A percentile compares a stretch with the other conserved stretches of the same genome.
These are phyloP conservation scores for Delia radicum DNA, from an alignment of 1,140 invertebrate genomes.

Conservation along the genomic window DNA sequence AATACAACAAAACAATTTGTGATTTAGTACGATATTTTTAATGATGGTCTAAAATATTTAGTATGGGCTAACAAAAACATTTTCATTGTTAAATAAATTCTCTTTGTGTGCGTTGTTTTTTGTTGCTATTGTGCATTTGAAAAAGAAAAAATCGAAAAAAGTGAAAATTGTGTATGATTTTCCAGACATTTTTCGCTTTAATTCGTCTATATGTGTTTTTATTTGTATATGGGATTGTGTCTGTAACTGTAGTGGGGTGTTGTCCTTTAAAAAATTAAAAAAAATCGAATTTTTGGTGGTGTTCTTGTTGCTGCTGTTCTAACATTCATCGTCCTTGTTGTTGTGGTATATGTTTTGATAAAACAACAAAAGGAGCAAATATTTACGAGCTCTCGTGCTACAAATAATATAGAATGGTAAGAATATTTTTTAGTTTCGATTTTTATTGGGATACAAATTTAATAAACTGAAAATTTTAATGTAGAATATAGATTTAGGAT, in stretches of 20 bases:
- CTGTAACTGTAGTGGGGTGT: not conserved
- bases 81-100: not conserved
- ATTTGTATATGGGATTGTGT: not conserved
- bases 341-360: not conserved
- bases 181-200: not conserved
- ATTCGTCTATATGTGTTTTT: not conserved
- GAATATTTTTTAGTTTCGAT: not conserved
- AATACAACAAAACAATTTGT: not conserved
- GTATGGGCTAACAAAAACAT: not conserved
- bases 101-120: not conserved
- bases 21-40: not conserved
- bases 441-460: not conserved
- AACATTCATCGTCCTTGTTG: not conserved
- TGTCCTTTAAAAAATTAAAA: not conserved
- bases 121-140: not conserved
- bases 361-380: not conserved
- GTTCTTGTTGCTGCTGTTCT: not conserved
- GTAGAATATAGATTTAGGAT: not conserved
- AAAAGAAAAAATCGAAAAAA: too few species aligned
- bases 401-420: not conserved
- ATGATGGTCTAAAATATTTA: not conserved
- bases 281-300: not conserved
- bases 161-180: not conserved
- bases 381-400: not conserved
- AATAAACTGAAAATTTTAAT: not conserved